Base-by-base conservation (phyloP, 2,888 invertebrate species). In the Nemoura dubitans region DNA sequence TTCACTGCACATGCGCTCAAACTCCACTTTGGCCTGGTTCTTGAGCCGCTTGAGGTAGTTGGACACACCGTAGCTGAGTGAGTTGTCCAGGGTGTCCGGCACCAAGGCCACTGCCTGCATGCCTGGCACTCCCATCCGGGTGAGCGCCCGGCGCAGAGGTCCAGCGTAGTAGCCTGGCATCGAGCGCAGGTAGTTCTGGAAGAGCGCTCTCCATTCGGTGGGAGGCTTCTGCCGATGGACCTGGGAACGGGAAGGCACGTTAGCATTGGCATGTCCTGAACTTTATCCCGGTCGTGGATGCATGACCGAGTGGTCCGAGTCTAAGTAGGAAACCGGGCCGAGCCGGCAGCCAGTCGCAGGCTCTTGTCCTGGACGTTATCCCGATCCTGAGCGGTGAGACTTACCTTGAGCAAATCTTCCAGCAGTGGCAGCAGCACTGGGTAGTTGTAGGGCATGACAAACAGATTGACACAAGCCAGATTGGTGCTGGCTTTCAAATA, bases 371-470 rank as follows among this genome's bases (percentile, higher is more conserved):
- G n/a, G n/a, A n/a, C n/a, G n/a, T n/a, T n/a, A n/a, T n/a, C n/a
- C n/a, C n/a, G n/a, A n/a, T n/a, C n/a, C n/a, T n/a, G n/a, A n/a
- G n/a, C n/a, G n/a, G 43, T 21, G 5, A 76, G 5, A 76, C 84
- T 1, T 76, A 84, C 84, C 92, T 98, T 98, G 91, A 98, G 97
- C 86, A 99, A 92, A 90, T 99, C 99, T 90, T 98, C 98, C 36
- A 99, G 92, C 14, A 99, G 92, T 0, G 98, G 98, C 90, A 99
- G 92, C 43, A 99, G 92, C 59, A 97, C 96, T 0, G 99, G 99
- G 92, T 99, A 99, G 92, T 99, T 99, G 93, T 99, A 99, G 30
- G 99, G 99, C 94, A 99, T 95, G 5, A 99, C 98, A 92, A 98
- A 98, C 88, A 99, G 93, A 92, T 99, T 99, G 76, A 99, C 99